These are phyloP conservation scores for Dreissena rostriformis DNA, from an alignment of 1,140 invertebrate species.

Conservation along the genomic window DNA sequence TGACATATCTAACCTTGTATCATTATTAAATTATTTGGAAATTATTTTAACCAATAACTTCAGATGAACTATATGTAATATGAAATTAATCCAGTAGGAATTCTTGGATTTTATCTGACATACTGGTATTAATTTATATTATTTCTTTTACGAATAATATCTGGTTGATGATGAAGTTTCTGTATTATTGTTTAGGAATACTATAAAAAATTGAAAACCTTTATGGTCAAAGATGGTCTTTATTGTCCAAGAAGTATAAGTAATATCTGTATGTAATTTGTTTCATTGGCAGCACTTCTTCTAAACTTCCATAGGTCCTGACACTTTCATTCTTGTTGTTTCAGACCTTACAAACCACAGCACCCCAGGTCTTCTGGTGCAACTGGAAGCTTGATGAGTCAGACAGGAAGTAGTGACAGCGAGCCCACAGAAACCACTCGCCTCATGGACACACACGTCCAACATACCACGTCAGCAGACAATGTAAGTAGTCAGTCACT, in stretches of 20 bases:
- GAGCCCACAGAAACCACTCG: conserved; percentile 58
- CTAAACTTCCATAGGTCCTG: not conserved
- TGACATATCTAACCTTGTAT: no score
- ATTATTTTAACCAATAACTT: no score
- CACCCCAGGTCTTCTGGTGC: not conserved
- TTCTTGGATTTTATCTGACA: no score
- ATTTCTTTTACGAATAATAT: no score
- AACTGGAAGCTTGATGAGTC: conserved; percentile 31
- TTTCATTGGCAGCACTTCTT: not conserved
- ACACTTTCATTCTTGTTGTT: not conserved
- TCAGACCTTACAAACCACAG: not conserved
- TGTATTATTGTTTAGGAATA: no score
- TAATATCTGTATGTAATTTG: not conserved
- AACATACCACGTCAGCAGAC: not conserved
- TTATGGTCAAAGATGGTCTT: not conserved
- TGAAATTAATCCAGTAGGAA: no score
- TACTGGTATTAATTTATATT: no score
- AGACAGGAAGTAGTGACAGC: conserved; percentile 23
- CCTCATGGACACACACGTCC: conserved; percentile 40
- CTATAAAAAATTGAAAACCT: no score
- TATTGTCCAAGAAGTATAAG: conserved; percentile 8
- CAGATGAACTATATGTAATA: no score
- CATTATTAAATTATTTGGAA: no score
- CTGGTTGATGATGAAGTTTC: no score
- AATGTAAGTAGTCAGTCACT: not conserved